phyloP scores from a whole-genome alignment of 2,113 vertebrate species.

The Merops nubicus region DNA sequence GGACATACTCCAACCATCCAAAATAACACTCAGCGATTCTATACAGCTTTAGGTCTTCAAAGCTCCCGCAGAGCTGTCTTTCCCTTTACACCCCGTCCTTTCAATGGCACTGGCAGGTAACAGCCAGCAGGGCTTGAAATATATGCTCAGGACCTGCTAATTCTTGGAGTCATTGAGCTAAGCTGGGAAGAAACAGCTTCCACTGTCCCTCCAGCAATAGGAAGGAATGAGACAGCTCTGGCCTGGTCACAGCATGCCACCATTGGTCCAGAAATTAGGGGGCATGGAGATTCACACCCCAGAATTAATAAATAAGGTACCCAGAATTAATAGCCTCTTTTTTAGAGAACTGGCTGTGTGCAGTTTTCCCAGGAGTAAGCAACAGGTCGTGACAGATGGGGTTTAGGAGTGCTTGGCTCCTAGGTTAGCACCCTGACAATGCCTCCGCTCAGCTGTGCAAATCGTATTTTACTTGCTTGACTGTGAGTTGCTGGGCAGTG shows the following conservation, averaged over 20 bases:
- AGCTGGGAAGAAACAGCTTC: neutral
- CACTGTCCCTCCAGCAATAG: neutral
- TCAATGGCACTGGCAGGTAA: neutral
- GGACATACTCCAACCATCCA: neutral
- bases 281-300: neutral
- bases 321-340: neutral
- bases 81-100: neutral
- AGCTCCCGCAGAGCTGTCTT: rapidly evolving
- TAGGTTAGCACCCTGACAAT: slow-evolving; percentile 13
- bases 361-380: neutral
- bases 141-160: neutral
- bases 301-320: neutral
- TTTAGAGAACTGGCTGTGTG: neutral
- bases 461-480: slow-evolving; percentile 48
- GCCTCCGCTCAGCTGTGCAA: slow-evolving; percentile 53
- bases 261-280: neutral
- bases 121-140: neutral
- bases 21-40: slow-evolving; percentile 2
- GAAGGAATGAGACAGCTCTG: neutral
- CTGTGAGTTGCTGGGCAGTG: slow-evolving; percentile 43
- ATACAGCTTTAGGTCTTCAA: neutral
- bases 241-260: neutral
- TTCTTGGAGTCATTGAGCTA: neutral
- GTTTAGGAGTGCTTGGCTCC: slow-evolving; percentile 13
- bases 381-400: neutral